Percentiles rank a stretch among this genome's conserved stretches.
Conservation (phyloP, 2,797 vertebrate species). For the Lagorchestes hirsutus region DNA sequence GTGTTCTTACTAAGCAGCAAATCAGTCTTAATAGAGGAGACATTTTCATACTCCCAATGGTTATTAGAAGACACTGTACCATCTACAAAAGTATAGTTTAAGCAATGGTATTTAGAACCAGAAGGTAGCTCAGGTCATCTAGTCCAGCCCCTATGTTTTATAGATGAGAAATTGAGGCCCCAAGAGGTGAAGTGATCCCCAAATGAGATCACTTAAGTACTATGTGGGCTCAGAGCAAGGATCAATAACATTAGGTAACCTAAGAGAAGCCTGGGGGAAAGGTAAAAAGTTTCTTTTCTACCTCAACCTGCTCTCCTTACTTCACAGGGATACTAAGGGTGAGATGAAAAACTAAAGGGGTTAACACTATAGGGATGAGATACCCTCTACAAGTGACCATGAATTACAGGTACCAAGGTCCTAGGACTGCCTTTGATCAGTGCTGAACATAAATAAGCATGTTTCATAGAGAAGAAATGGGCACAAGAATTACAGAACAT, state of each 20-base stretch:
- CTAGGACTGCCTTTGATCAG: slow-evolving; percentile 59
- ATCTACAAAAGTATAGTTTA: neutral
- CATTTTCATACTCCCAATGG: neutral
- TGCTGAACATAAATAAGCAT: slow-evolving; percentile 47
- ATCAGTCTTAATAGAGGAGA: neutral
- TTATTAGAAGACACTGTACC: neutral
- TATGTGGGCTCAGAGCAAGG: neutral
- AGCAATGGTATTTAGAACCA: neutral
- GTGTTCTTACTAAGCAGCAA: neutral
- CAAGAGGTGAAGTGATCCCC: slow-evolving; percentile 52
- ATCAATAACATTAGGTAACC: neutral
- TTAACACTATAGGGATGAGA: slow-evolving; percentile 63
- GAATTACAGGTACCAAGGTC: slow-evolving; percentile 46
- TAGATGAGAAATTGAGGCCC: slow-evolving; percentile 63
- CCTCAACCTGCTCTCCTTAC: slow-evolving; percentile 69
- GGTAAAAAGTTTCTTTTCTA: slow-evolving; percentile 2
- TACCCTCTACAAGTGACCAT: slow-evolving; percentile 61
- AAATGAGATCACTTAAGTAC: slow-evolving; percentile 49
- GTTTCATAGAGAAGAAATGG: slow-evolving; percentile 30
- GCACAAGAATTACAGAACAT: slow-evolving; percentile 22
- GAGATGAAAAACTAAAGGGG: slow-evolving; percentile 71
- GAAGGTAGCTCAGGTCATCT: slow-evolving; percentile 68
- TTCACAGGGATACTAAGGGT: slow-evolving; percentile 77
- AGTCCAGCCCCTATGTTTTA: slow-evolving; percentile 40
- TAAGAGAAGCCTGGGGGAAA: neutral